phyloP scores from a whole-genome alignment of 2,888 invertebrate genomes.

The Lordiphosa fenestrarum region DNA sequence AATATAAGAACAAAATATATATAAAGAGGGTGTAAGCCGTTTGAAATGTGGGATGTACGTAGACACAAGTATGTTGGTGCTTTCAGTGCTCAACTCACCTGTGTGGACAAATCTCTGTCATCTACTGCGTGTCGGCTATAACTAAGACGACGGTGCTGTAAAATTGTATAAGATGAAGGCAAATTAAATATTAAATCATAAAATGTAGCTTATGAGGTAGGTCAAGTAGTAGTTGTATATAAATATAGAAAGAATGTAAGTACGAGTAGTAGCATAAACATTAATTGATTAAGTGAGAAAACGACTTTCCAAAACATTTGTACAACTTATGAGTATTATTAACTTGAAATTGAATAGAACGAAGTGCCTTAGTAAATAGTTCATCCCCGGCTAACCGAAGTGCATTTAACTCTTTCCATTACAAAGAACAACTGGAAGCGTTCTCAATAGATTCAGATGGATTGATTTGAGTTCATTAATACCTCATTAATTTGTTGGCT shows the following conservation, averaged over 20 bases:
- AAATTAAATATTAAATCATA: slow-evolving; percentile 42
- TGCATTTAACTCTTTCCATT: neutral
- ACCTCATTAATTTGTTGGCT: too few species aligned
- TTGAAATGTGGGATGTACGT: neutral
- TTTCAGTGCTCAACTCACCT: slow-evolving; percentile 81
- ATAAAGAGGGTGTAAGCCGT: neutral
- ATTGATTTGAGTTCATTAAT: too few species aligned
- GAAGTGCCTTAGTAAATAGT: slow-evolving; percentile 23
- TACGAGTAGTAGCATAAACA: slow-evolving; percentile 47
- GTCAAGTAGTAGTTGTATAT: slow-evolving; percentile 23
- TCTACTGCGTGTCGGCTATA: slow-evolving; percentile 95
- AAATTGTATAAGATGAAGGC: slow-evolving; percentile 62
- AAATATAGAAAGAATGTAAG: slow-evolving; percentile 33
- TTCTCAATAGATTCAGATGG: too few species aligned
- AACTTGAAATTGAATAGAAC: slow-evolving; percentile 15
- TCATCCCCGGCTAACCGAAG: slow-evolving; percentile 7
- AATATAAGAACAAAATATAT: neutral
- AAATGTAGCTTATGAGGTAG: slow-evolving; percentile 22
- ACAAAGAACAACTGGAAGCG: neutral
- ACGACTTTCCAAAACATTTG: slow-evolving; percentile 57
- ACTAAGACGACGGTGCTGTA: slow-evolving; percentile 92
- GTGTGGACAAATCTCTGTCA: slow-evolving; percentile 92
- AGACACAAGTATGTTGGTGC: neutral
- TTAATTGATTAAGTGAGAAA: slow-evolving; percentile 42
- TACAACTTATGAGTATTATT: slow-evolving; percentile 44